Evolutionary conservation across 2,797 vertebrate species (phyloP).

Genomic region (Sebastes matsubarae): DNA sequence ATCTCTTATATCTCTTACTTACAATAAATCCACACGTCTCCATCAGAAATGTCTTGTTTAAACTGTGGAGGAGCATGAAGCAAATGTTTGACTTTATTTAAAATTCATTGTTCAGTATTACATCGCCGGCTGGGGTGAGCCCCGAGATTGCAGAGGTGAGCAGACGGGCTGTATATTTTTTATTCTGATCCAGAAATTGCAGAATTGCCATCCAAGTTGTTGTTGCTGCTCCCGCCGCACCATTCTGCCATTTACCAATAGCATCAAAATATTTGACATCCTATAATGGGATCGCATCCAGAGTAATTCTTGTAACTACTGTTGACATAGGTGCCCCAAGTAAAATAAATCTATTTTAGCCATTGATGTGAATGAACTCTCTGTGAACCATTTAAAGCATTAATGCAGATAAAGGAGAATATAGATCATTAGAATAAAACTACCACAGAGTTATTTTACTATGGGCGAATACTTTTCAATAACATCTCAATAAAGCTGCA

Average conservation of each 20-base stretch:
- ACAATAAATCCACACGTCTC: constrained; percentile 85
- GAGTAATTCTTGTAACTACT: constrained; percentile 78
- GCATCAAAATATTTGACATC: constrained; percentile 82
- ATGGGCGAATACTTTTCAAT: constrained; percentile 14
- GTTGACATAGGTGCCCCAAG: constrained; percentile 81
- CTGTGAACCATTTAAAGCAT: constrained; percentile 72
- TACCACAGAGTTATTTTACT: constrained; percentile 40
- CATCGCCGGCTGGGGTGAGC: constrained; percentile 71
- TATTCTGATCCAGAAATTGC: constrained; percentile 73
- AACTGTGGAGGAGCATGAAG: constrained; percentile 81
- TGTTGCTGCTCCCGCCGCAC: constrained; percentile 56
- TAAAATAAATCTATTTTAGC: constrained; percentile 81
- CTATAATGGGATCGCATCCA: constrained; percentile 76
- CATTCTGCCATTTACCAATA: constrained; percentile 78
- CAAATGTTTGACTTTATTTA: constrained; percentile 88
- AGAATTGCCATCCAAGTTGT: constrained; percentile 64
- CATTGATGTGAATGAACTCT: constrained; percentile 80
- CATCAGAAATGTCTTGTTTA: constrained; percentile 85
- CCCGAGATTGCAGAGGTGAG: constrained; percentile 76
- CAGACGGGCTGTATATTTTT: constrained; percentile 61
- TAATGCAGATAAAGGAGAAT: constrained; percentile 74
- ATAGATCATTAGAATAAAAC: constrained; percentile 54
- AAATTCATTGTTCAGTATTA: constrained; percentile 83
- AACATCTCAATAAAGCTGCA: constrained; percentile 38
- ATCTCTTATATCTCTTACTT: constrained; percentile 85